phyloP scores from a whole-genome alignment of 2,888 invertebrate species.

The Helleia helle region DNA sequence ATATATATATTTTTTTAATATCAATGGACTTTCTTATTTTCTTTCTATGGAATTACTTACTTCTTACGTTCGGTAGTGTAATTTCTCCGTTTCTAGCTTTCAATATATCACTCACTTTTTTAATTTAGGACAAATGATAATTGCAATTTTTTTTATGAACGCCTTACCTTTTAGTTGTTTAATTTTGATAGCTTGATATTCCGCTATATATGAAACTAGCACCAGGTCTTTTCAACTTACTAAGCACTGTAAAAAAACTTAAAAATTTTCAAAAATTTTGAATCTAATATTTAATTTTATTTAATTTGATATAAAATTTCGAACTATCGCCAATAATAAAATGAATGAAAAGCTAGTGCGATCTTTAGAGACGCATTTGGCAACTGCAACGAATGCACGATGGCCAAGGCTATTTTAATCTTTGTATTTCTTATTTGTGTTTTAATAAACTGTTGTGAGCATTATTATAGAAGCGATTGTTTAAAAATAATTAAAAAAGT shows the following conservation, averaged over 20 bases:
- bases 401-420: conserved; percentile 54
- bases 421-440: conserved; percentile 6
- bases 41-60: no score
- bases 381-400: conserved; percentile 38
- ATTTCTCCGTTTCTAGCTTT: no score
- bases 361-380: conserved; percentile 34
- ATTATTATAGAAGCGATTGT: background rate
- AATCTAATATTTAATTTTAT: background rate
- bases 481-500: no score
- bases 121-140: no score
- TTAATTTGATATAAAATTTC: conserved; percentile 15
- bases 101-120: no score
- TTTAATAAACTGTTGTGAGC: background rate
- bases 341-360: conserved; percentile 22
- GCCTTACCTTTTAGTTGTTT: conserved; percentile 50
- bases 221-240: no score
- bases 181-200: conserved; percentile 40
- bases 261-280: background rate
- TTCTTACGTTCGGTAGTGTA: no score
- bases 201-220: conserved; percentile 3
- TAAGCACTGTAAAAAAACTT: no score
- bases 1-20: no score
- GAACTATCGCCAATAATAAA: conserved; percentile 13
- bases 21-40: no score
- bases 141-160: no score